phyloP scores from a whole-genome alignment of 2,113 vertebrate genomes.

The Calonectris borealis region DNA sequence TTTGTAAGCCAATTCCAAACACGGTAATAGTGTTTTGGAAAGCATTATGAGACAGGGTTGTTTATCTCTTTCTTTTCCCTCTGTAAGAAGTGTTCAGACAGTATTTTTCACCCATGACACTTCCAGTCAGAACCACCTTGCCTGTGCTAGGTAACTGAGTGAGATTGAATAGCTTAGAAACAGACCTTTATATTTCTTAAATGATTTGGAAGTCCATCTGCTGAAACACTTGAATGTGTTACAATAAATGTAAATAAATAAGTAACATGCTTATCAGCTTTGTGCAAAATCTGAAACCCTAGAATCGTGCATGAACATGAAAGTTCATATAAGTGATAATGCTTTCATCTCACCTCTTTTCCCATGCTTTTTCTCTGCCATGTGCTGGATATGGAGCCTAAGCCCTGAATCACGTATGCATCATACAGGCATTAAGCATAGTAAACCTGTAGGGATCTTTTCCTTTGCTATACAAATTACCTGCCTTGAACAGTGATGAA shows the following conservation, averaged over 20 bases:
- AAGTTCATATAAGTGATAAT: neutral
- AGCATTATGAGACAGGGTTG: neutral
- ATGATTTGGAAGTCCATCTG: neutral
- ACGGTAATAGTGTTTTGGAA: fast-evolving
- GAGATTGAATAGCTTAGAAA: neutral
- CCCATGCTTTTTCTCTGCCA: neutral
- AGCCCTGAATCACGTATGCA: neutral
- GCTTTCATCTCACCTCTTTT: neutral
- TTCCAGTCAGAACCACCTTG: neutral
- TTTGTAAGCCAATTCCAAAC: neutral
- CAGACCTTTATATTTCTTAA: neutral
- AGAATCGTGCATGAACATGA: neutral
- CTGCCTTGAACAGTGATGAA: neutral
- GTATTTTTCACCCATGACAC: neutral
- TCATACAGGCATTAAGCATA: neutral
- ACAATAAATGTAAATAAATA: neutral
- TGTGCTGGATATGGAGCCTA: neutral
- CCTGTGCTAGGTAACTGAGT: neutral
- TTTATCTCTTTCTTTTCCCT: neutral
- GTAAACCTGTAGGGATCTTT: neutral
- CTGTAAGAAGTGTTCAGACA: neutral
- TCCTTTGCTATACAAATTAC: neutral
- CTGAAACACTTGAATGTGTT: neutral
- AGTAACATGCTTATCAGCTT: neutral
- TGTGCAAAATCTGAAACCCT: neutral